Conservation (phyloP, 2,888 invertebrate species). For the Petrophora chlorosata region DNA sequence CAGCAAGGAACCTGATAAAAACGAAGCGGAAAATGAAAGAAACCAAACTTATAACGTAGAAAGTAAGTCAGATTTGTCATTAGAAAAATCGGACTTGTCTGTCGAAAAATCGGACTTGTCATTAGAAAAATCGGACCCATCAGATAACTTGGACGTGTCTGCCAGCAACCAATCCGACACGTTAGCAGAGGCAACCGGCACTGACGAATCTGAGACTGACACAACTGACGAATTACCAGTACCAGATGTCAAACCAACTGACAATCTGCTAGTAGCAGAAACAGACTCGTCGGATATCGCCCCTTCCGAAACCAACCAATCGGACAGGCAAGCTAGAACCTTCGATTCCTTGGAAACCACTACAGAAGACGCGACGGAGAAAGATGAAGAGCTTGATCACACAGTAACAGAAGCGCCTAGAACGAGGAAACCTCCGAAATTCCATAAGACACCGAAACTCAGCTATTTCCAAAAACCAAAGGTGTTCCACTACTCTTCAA, state of each 20-base stretch:
- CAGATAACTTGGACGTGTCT: constrained; percentile 11
- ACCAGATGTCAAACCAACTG: constrained; percentile 13
- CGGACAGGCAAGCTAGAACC: constrained; percentile 28
- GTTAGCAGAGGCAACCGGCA: background rate
- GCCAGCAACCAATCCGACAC: constrained; percentile 11
- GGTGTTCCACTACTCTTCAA: constrained; percentile 45
- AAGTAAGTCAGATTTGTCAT: constrained; percentile 3
- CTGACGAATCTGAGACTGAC: background rate
- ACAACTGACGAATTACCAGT: constrained; percentile 6
- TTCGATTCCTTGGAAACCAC: constrained; percentile 41
- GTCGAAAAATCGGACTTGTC: background rate
- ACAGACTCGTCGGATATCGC: constrained; percentile 23
- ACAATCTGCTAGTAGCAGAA: constrained; percentile 25
- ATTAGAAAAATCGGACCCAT: constrained; percentile 4
- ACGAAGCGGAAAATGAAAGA: background rate
- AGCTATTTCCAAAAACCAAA: constrained; percentile 57
- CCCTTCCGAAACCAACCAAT: constrained; percentile 25
- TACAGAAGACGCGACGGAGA: constrained; percentile 41
- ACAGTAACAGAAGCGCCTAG: constrained; percentile 41
- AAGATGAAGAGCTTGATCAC: constrained; percentile 32
- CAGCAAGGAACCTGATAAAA: constrained; percentile 12
- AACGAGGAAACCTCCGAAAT: constrained; percentile 35
- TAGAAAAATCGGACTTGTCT: constrained; percentile 8
- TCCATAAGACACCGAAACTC: constrained; percentile 63
- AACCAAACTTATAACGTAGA: background rate